Evolutionary conservation across 1,140 invertebrate genomes (phyloP).

Genomic region (Temnothorax nylanderi): DNA sequence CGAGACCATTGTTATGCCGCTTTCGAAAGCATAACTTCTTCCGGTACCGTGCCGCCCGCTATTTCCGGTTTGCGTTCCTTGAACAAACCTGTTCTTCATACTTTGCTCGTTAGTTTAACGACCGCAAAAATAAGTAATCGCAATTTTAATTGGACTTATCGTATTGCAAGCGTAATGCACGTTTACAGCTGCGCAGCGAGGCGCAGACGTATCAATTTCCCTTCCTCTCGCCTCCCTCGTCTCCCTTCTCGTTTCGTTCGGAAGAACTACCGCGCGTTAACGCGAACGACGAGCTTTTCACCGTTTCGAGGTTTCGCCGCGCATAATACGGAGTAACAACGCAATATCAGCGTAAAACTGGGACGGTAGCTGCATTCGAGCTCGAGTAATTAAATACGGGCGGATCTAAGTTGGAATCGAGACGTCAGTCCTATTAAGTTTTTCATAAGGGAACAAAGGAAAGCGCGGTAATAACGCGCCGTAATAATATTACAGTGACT

Average conservation of each 20-base stretch:
- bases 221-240: background rate
- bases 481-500: constrained; percentile 53
- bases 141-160: constrained; percentile 56
- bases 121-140: constrained; percentile 39
- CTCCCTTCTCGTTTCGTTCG: background rate
- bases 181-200: background rate
- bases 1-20: background rate
- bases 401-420: constrained; percentile 40
- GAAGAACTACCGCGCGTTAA: constrained; percentile 29
- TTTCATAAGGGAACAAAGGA: constrained; percentile 52
- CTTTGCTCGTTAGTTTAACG: constrained; percentile 42
- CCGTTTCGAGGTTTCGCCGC: constrained; percentile 36
- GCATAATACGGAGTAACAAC: constrained; percentile 34
- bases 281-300: constrained; percentile 29
- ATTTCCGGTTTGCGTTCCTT: background rate
- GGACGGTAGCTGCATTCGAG: constrained; percentile 29
- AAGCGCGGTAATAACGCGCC: constrained; percentile 50
- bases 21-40: background rate
- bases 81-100: background rate
- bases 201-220: constrained; percentile 41
- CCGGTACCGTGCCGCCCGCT: too few relatives aligned
- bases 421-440: constrained; percentile 51
- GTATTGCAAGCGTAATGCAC: constrained; percentile 28
- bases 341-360: constrained; percentile 47
- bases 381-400: constrained; percentile 50